Percentiles rank a stretch among this genome's conserved stretches.
Conservation (phyloP, 1,140 invertebrate species). For the Conus betulinus region DNA sequence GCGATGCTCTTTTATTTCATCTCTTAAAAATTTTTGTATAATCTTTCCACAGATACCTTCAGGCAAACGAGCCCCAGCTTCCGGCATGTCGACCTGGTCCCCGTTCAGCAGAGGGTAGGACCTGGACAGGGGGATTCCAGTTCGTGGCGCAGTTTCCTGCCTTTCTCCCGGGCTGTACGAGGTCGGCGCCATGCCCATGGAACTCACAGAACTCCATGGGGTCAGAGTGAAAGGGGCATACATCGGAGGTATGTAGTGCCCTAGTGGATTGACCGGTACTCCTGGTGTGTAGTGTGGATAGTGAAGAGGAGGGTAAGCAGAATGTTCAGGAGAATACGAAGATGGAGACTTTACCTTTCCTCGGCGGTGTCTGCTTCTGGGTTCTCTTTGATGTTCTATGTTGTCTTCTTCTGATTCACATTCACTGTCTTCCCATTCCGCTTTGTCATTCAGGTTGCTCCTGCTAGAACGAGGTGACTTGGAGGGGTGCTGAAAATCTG, state of each 20-base stretch:
- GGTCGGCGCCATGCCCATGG: not conserved
- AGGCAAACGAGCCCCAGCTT: not conserved
- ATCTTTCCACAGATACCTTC: not conserved
- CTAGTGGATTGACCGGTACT: not conserved
- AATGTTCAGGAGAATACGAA: not conserved
- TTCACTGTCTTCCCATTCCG: not conserved
- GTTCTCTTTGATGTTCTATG: not conserved
- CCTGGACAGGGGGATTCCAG: not conserved
- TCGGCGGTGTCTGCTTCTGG: not conserved
- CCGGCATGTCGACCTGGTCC: not conserved
- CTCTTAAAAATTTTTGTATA: too few relatives aligned
- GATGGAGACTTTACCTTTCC: not conserved
- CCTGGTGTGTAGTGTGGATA: constrained; percentile 8
- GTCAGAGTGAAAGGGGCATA: constrained; percentile 2
- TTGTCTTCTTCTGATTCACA: not conserved
- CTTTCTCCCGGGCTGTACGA: not conserved
- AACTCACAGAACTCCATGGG: constrained; percentile 27
- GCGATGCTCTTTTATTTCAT: not conserved
- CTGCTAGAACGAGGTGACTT: not conserved
- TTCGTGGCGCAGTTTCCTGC: not conserved
- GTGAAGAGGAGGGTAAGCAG: not conserved
- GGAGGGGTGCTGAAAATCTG: constrained; percentile 14
- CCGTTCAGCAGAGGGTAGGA: constrained; percentile 10
- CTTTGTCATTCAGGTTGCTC: not conserved
- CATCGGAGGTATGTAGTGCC: not conserved